Evolutionary conservation across 1,140 invertebrate genomes (phyloP), one percentile per base, ranked within the genome.

Genomic region (Augochlora pura): DNA sequence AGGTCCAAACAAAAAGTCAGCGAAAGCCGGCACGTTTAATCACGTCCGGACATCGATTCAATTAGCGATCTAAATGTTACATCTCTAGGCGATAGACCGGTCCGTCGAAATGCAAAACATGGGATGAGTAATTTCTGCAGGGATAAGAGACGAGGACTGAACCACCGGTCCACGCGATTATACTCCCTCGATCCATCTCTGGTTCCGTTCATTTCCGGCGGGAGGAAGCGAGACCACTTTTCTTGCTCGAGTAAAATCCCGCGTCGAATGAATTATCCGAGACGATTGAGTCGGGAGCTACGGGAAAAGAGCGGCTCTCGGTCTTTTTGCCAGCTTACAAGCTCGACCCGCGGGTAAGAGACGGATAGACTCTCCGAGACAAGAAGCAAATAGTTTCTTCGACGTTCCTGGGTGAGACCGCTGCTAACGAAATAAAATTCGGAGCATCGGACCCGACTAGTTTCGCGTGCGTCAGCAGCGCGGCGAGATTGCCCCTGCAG

Each of bases 191-290:
- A 57, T 57, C 54, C 54, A 57, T 57, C 54, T 57, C 54, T 57
- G 54, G 54, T n/a, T 57, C 21, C 18, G 0, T 57, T 57, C 54
- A 57, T 57, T 57, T 57, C 54, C 54, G 54, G 18, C 54, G 54
- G 54, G 54, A n/a, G 54, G 54, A 57, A n/a, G 54, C 54, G 54
- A 57, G 54, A 57, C 54, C 54, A 57, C 54, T 57, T 57, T 57
- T 57, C 54, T 57, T 57, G 54, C 54, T 57, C 54, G 54, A 57
- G 54, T 57, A n/a, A 57, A 57, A 57, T 57, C 54, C 54, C 54
- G 54, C 21, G 54, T n/a, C 52, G 52, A 54, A 54, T n/a, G 52
- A 54, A 54, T 54, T 54, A 54, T 54, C 52, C 52, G 52, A 21
- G 52, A 54, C 54, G 21, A 57, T 57, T n/a, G 54, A 57, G 54